These are phyloP conservation scores for Hippasteria phrygiana DNA, from an alignment of 53 echinoderm and acorn worm genomes.

Conservation along the genomic window DNA sequence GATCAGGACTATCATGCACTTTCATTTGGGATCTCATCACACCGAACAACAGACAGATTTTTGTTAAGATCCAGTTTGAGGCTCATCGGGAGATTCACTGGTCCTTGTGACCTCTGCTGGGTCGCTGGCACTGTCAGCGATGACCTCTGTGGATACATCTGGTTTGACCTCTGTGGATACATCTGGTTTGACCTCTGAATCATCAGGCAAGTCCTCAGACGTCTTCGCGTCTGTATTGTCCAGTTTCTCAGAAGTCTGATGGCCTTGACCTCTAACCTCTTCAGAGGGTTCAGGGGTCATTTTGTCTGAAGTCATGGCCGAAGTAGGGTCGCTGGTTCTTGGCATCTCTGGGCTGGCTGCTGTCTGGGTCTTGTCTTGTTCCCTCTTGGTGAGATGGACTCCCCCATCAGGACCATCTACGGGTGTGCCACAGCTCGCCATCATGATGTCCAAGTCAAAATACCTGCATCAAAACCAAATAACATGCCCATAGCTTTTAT, in stretches of 20 bases:
- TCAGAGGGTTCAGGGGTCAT: not conserved
- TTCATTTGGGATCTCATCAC: not conserved
- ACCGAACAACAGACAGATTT: not conserved
- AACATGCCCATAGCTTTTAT: too few relatives aligned
- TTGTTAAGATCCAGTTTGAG: not conserved
- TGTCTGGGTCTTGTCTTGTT: not conserved
- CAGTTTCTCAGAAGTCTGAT: not conserved
- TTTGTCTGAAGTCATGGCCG: not conserved
- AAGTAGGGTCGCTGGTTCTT: not conserved
- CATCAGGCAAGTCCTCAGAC: too few relatives aligned
- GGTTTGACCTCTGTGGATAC: conserved; percentile 29
- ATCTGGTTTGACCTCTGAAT: conserved; percentile 13
- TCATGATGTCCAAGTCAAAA: conserved; percentile 28
- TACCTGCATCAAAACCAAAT: not conserved
- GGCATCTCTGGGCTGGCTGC: not conserved
- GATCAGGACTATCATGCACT: too few relatives aligned
- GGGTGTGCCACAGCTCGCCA: conserved; percentile 33
- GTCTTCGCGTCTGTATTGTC: too few relatives aligned
- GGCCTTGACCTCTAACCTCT: conserved; percentile 39
- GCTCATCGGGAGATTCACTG: not conserved
- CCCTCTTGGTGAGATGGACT: not conserved
- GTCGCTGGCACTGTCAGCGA: not conserved
- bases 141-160: not conserved
- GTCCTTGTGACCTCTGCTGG: not conserved
- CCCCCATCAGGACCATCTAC: conserved; percentile 40